Percentiles rank a stretch among this genome's conserved stretches.
phyloP scores from a whole-genome alignment of 1,140 invertebrate genomes.

The Drosophila pallidifrons region DNA sequence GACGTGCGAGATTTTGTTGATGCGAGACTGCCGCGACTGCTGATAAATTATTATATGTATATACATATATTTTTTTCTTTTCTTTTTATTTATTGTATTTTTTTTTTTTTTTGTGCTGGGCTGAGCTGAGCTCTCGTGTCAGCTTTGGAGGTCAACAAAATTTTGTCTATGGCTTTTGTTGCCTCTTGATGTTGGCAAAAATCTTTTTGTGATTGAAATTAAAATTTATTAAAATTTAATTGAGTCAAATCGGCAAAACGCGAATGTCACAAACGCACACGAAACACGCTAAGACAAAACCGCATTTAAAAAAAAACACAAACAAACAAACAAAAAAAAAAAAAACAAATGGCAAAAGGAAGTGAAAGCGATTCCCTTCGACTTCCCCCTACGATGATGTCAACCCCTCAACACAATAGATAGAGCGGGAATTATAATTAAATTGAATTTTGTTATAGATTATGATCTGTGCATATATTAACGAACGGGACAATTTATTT shows the following conservation, averaged over 20 bases:
- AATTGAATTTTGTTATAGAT: constrained; percentile 3
- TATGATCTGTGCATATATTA: background rate
- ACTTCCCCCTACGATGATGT: background rate
- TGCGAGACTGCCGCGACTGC: constrained; percentile 56
- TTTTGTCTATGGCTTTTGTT: constrained; percentile 33
- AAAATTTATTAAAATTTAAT: constrained; percentile 78
- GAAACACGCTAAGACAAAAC: constrained; percentile 18
- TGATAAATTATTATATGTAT: constrained; percentile 75
- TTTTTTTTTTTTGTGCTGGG: constrained; percentile 38
- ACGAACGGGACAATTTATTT: background rate
- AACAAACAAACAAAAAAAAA: too few relatives aligned
- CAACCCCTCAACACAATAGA: background rate
- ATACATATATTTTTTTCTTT: constrained; percentile 34
- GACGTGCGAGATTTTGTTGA: constrained; percentile 73
- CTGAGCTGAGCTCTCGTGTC: constrained; percentile 67
- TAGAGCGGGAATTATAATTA: background rate
- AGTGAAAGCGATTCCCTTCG: constrained; percentile 19
- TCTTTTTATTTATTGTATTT: constrained; percentile 29
- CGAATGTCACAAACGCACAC: constrained; percentile 30
- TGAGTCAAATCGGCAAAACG: constrained; percentile 53
- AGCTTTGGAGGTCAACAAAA: constrained; percentile 65
- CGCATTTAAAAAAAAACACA: background rate
- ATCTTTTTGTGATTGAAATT: constrained; percentile 69
- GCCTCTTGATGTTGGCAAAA: constrained; percentile 39
- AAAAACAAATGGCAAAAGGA: constrained; percentile 16